Evolutionary conservation across 2,888 invertebrate genomes (phyloP), one percentile per base, ranked within the genome.

Genomic region (Noctuana brunneofusca): DNA sequence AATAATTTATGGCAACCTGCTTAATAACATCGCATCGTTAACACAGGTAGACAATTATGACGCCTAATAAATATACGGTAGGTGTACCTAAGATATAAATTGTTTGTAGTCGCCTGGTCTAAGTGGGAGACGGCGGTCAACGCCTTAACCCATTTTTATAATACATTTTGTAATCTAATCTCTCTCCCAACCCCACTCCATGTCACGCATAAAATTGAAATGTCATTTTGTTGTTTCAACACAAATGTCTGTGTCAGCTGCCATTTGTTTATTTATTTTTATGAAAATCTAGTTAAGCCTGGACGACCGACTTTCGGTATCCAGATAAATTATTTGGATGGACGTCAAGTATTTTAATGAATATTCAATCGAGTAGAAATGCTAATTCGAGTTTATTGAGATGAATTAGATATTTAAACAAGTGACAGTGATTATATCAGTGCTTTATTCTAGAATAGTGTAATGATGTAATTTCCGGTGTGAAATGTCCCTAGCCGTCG

Each of bases 201-300:
- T 38, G 54, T 38, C 54, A 38, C 38, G 8, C n/a, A 38, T 38
- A 22, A 41, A 38, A 38, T 54, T 22, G 22, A 22, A 38, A 24
- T 54, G 38, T 38, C 53, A 53, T 20, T 52, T 52, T 32, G 27
- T 50, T 27, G 12, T 35, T 27, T 53, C 32, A 20, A 53, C 32
- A 35, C 20, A 53, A 53, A 53, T 53, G 32, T 53, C 20, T 20
- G 18, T 43, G 35, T 53, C 53, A 35, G 20, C 32, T 16, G 52
- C 52, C 32, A 53, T 35, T 20, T 52, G 50, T 48, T 24, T 50
- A 50, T 53, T 53, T 53, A 18, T 43, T 43, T 43, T 43, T 43
- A 52, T 50, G 11, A 22, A 6, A 20, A 12, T 52, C 27, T 27
- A 49, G 49, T n/a, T 49, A 8, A 24, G 27, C 49, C 49, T 49